These are phyloP conservation scores for Pristionchus entomophagus DNA, from an alignment of 2,888 invertebrate genomes.

Conservation along the genomic window DNA sequence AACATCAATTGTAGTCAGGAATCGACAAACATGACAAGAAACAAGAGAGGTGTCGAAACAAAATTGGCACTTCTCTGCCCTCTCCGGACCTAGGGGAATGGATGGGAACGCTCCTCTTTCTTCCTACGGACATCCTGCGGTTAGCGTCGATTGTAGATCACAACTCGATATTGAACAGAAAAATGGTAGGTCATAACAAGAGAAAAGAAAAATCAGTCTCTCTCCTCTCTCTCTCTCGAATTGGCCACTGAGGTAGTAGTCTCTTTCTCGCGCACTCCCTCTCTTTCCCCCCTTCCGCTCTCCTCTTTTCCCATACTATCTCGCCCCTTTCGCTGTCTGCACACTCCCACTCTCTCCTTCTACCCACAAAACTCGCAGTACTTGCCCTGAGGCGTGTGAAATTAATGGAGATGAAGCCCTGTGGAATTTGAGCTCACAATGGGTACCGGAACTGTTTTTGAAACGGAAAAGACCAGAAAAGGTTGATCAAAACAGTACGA, in stretches of 20 bases:
- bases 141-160: too few species aligned
- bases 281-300: slow-evolving; percentile 3
- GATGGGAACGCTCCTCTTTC: background rate
- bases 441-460: background rate
- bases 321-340: background rate
- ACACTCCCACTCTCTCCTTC: slow-evolving; percentile 4
- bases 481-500: background rate
- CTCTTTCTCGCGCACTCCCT: slow-evolving; percentile 5
- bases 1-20: too few species aligned
- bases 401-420: slow-evolving; percentile 9
- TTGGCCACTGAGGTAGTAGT: slow-evolving; percentile 13
- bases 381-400: background rate
- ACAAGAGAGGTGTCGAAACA: background rate
- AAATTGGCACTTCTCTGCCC: background rate
- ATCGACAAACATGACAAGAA: background rate
- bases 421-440: background rate
- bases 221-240: background rate
- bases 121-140: too few species aligned
- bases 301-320: background rate
- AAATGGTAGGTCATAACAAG: background rate
- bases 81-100: background rate
- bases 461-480: background rate
- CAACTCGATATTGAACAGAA: too few species aligned
- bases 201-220: background rate
- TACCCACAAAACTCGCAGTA: background rate